These are phyloP conservation scores for Bilobella aurantiaca DNA, from an alignment of 1,140 invertebrate species.

Conservation along the genomic window DNA sequence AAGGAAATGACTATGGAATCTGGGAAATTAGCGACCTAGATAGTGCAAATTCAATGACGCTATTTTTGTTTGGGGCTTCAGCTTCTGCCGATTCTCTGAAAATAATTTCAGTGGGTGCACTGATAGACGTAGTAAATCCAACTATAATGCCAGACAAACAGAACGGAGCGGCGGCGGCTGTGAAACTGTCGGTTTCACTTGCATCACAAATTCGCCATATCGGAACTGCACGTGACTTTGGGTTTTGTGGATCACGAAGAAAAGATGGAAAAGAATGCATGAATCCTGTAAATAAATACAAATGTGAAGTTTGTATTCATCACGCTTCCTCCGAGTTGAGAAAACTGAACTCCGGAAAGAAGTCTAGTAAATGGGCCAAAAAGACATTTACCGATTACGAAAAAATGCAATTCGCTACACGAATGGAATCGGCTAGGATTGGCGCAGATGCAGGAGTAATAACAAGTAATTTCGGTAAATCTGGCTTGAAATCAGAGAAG, in stretches of 20 bases:
- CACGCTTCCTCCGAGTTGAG: conserved; percentile 27
- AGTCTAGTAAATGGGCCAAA: conserved; percentile 12
- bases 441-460: conserved; percentile 1
- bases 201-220: conserved; percentile 25
- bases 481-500: background rate
- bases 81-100: conserved; percentile 6
- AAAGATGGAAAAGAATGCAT: conserved; percentile 31
- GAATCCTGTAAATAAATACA: conserved; percentile 22
- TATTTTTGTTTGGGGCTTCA: conserved; percentile 27
- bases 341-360: conserved; percentile 19
- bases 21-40: conserved; percentile 32
- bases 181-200: conserved; percentile 30
- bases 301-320: conserved; percentile 32
- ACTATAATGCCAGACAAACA: conserved; percentile 18
- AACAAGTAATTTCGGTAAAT: conserved; percentile 14
- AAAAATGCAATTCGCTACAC: background rate
- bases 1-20: conserved; percentile 31
- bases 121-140: conserved; percentile 29
- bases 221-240: conserved; percentile 27
- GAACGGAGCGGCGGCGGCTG: background rate
- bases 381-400: background rate
- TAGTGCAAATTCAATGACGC: conserved; percentile 17
- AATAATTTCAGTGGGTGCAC: conserved; percentile 18
- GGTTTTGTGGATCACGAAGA: conserved; percentile 24
- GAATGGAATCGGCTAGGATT: background rate